These are phyloP conservation scores for Thalpophila matura DNA, from an alignment of 2,888 invertebrate species.

Conservation along the genomic window DNA sequence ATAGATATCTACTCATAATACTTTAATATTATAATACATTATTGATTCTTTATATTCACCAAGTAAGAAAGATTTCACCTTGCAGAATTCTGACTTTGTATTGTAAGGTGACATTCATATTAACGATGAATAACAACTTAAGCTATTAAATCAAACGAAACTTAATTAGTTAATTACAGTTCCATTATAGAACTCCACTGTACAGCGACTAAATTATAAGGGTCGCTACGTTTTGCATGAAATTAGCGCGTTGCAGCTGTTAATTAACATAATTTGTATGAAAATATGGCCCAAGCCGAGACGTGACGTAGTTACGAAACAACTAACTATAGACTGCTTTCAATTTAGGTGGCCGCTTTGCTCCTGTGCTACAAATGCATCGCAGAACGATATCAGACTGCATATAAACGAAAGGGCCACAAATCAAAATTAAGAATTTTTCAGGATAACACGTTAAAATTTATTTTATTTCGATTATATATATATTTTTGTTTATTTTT, in stretches of 20 bases:
- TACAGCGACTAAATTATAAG: slow-evolving; percentile 23
- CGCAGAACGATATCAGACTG: too few relatives aligned
- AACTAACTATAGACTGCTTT: background rate
- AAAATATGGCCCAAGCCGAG: slow-evolving; percentile 19
- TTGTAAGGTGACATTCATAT: background rate
- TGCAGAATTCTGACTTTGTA: background rate
- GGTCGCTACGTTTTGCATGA: slow-evolving; percentile 14
- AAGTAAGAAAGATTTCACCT: background rate
- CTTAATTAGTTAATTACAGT: slow-evolving; percentile 33
- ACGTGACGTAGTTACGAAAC: slow-evolving; percentile 3
- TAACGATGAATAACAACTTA: slow-evolving; percentile 12
- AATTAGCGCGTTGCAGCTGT: slow-evolving; percentile 21
- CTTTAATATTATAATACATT: too few relatives aligned
- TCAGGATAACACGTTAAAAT: too few relatives aligned
- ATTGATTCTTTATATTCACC: too few relatives aligned
- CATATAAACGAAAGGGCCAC: too few relatives aligned
- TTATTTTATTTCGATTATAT: too few relatives aligned
- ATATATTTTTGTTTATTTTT: too few relatives aligned
- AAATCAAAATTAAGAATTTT: too few relatives aligned
- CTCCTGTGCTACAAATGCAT: background rate
- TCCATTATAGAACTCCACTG: slow-evolving; percentile 10
- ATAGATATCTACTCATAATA: too few relatives aligned
- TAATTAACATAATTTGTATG: slow-evolving; percentile 39
- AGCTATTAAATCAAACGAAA: slow-evolving; percentile 24
- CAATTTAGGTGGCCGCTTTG: background rate